Evolutionary conservation across 2,888 invertebrate species (phyloP).

Genomic region (Scaptodrosophila latifasciaeformis): DNA sequence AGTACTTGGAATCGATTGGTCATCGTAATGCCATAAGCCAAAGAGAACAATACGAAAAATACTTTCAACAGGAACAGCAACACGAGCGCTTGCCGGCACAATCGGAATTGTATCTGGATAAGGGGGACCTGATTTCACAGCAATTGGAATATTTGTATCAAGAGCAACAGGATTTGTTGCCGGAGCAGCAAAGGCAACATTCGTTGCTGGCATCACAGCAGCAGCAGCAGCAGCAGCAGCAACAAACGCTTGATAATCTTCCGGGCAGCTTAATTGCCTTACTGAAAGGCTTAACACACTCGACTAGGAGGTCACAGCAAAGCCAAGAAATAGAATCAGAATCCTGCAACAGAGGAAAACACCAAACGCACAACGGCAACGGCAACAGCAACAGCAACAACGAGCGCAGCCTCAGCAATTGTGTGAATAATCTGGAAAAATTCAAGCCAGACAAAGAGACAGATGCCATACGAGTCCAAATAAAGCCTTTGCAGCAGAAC

Average conservation of each 20-base stretch:
- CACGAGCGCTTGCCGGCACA: too few species aligned
- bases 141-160: too few species aligned
- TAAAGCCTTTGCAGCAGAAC: slow-evolving; percentile 38
- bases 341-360: too few species aligned
- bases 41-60: slow-evolving; percentile 26
- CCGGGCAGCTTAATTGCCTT: slow-evolving; percentile 25
- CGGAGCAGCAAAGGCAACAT: slow-evolving; percentile 16
- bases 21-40: slow-evolving; percentile 59
- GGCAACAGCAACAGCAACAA: slow-evolving; percentile 17
- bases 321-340: too few species aligned
- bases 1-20: slow-evolving; percentile 73
- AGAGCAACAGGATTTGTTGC: too few species aligned
- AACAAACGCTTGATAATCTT: slow-evolving; percentile 19
- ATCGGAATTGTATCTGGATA: too few species aligned
- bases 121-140: too few species aligned
- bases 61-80: slow-evolving; percentile 23
- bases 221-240: slow-evolving; percentile 30
- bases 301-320: too few species aligned
- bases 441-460: too few species aligned
- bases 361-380: slow-evolving; percentile 7
- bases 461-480: slow-evolving; percentile 64
- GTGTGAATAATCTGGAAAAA: too few species aligned
- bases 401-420: not conserved
- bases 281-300: slow-evolving; percentile 33
- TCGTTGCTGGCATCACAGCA: too few species aligned